Evolutionary conservation across 2,113 vertebrate genomes (phyloP).

Genomic region (Dromaius novaehollandiae): DNA sequence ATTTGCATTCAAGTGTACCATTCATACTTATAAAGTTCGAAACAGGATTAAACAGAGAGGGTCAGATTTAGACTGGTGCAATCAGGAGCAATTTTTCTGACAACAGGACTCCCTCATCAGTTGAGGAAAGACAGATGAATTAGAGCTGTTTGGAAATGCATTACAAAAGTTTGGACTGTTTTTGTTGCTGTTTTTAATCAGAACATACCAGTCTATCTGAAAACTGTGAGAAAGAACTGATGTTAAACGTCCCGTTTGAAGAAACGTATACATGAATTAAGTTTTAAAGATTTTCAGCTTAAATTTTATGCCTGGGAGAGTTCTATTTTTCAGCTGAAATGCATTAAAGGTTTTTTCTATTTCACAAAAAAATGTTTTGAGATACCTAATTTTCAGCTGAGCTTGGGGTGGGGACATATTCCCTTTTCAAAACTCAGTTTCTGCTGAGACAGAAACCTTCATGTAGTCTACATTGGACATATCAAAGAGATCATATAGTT

Average conservation of each 20-base stretch:
- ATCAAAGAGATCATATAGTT: neutral
- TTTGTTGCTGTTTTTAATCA: neutral
- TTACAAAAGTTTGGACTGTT: neutral
- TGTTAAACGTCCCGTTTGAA: neutral
- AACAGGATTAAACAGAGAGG: neutral
- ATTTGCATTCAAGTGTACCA: neutral
- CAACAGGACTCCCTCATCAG: neutral
- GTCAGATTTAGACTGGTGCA: neutral
- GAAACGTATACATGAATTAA: neutral
- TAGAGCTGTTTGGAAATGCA: neutral
- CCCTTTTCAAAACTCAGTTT: neutral
- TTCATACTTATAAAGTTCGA: neutral
- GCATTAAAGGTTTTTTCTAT: neutral
- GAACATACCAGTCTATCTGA: neutral
- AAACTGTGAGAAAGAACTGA: neutral
- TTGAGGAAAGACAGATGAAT: neutral
- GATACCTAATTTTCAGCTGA: neutral
- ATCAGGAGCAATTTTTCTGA: neutral
- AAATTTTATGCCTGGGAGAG: neutral
- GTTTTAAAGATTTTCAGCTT: neutral
- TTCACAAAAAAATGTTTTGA: neutral
- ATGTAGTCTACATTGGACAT: no score
- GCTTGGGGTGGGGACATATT: fast-evolving
- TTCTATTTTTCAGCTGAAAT: neutral
- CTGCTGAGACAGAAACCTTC: neutral